A percentile compares a stretch with the other conserved stretches of the same genome.
phyloP scores from a whole-genome alignment of 2,888 invertebrate genomes.

The Julus scandinavius region DNA sequence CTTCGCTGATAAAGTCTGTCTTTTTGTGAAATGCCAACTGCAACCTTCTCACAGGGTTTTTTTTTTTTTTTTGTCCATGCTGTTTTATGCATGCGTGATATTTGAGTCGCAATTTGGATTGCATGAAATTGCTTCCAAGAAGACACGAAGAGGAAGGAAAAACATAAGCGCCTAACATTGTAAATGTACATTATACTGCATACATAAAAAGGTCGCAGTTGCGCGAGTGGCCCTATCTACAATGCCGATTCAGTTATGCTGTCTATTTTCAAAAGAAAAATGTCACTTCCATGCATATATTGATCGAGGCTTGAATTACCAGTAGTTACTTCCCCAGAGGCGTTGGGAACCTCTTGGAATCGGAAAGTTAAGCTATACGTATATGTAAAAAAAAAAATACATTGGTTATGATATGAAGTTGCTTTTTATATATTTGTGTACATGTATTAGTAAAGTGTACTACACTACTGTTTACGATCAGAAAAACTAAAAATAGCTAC shows the following conservation, averaged over 20 bases:
- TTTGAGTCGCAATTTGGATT: constrained; percentile 24
- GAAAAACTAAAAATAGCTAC: too few species aligned
- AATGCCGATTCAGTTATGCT: constrained; percentile 34
- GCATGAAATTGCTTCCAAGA: constrained; percentile 15
- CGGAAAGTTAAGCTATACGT: neutral
- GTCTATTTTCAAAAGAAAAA: constrained; percentile 24
- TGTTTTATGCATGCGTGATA: constrained; percentile 39
- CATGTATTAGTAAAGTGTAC: too few species aligned
- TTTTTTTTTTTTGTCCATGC: neutral
- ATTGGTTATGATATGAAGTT: too few species aligned
- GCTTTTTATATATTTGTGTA: too few species aligned
- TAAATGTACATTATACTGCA: constrained; percentile 42
- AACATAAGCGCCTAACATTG: constrained; percentile 29
- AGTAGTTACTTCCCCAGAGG: neutral
- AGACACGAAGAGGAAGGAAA: constrained; percentile 35
- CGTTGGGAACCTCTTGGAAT: neutral
- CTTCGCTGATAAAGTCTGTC: constrained; percentile 34
- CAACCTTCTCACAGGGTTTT: neutral
- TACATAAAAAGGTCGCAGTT: constrained; percentile 42
- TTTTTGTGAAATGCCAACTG: constrained; percentile 36
- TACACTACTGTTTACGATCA: too few species aligned
- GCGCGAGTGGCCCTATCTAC: constrained; percentile 28
- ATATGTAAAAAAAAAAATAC: neutral
- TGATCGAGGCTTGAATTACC: neutral
- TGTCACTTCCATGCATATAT: constrained; percentile 30